These are phyloP conservation scores for Maccullochella peelii DNA, from an alignment of 2,113 vertebrate genomes.

Conservation along the genomic window DNA sequence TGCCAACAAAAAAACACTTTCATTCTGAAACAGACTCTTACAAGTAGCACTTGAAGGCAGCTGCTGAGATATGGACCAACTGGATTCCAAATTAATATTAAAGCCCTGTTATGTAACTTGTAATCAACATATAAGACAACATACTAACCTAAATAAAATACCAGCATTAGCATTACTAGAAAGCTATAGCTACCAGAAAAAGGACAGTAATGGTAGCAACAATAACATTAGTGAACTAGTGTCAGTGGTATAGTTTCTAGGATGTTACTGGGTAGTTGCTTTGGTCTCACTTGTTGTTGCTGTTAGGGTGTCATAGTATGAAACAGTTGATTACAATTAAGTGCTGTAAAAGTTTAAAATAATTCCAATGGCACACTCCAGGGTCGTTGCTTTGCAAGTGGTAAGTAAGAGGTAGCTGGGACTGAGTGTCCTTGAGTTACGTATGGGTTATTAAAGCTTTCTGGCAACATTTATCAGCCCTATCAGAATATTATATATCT, in stretches of 20 bases:
- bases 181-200: not conserved
- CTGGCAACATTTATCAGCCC: not conserved
- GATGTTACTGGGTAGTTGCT: not conserved
- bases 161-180: not conserved
- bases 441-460: conserved; percentile 2
- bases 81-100: conserved; percentile 1
- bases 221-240: not conserved
- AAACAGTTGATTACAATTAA: not conserved
- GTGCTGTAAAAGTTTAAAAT: not conserved
- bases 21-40: not conserved
- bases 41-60: not conserved
- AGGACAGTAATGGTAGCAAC: not conserved
- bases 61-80: not conserved
- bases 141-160: not conserved
- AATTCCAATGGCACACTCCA: not conserved
- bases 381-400: not conserved
- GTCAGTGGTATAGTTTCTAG: not conserved
- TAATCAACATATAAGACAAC: not conserved
- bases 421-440: conserved; percentile 14
- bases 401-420: not conserved
- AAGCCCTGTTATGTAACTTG: conserved; percentile 36
- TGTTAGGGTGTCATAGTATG: not conserved
- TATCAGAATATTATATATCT: not conserved
- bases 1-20: not conserved
- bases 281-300: not conserved